These are phyloP conservation scores for Drosophila ambigua DNA, from an alignment of 1,140 invertebrate species.

Conservation along the genomic window DNA sequence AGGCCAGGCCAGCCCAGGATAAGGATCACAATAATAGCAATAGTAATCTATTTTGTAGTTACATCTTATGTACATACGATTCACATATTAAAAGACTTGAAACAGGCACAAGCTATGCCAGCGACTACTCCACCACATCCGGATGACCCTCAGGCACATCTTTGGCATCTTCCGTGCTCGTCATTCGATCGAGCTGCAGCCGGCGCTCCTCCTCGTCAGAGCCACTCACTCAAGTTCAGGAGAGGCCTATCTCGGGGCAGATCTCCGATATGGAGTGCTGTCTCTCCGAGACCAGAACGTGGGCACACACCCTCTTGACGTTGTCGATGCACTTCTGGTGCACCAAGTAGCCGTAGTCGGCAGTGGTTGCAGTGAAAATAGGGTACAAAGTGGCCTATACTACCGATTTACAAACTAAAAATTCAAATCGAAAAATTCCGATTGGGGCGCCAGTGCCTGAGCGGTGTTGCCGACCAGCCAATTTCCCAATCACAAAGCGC, in stretches of 20 bases:
- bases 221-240: constrained; percentile 90
- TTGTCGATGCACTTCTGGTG: constrained; percentile 91
- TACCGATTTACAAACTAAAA: too few species aligned
- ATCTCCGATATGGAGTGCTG: constrained; percentile 90
- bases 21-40: constrained; percentile 14
- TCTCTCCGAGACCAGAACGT: constrained; percentile 90
- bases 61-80: constrained; percentile 63
- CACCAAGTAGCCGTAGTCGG: constrained; percentile 88
- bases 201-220: too few species aligned
- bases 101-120: neutral
- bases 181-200: neutral
- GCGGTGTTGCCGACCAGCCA: too few species aligned
- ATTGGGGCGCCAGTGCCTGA: too few species aligned
- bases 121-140: constrained; percentile 21
- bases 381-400: too few species aligned
- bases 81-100: constrained; percentile 33
- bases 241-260: constrained; percentile 91
- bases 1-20: neutral
- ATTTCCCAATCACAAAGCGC: too few species aligned
- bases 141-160: too few species aligned
- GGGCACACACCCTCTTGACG: constrained; percentile 90
- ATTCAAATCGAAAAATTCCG: too few species aligned
- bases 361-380: constrained; percentile 92
- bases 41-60: constrained; percentile 19
- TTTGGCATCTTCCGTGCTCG: too few species aligned